Percentiles rank a stretch among this genome's conserved stretches.
phyloP scores from a whole-genome alignment of 2,888 invertebrate species.

The Gymnocheta viridis region DNA sequence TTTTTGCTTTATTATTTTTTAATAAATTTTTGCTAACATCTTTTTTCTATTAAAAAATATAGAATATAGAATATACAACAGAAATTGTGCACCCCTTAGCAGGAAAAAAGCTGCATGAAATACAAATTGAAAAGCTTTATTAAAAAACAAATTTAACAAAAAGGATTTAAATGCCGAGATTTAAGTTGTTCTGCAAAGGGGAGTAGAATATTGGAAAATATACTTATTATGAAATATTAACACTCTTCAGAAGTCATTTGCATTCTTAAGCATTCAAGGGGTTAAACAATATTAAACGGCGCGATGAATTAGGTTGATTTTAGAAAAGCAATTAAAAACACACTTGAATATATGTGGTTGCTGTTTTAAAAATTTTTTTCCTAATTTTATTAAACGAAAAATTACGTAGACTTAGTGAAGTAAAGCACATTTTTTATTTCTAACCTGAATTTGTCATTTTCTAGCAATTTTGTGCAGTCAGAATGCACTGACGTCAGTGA shows the following conservation, averaged over 20 bases:
- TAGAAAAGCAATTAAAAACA: background rate
- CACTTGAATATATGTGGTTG: background rate
- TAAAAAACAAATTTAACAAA: background rate
- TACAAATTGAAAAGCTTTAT: constrained; percentile 44
- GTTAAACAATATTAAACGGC: background rate
- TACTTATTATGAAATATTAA: constrained; percentile 46
- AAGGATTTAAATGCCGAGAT: constrained; percentile 24
- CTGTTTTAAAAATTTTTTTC: background rate
- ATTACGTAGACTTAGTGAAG: too few relatives aligned
- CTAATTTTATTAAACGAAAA: background rate
- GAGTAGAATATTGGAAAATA: constrained; percentile 2
- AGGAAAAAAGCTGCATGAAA: constrained; percentile 13
- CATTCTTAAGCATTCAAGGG: constrained; percentile 37
- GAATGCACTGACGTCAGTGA: background rate
- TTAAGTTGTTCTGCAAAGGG: background rate
- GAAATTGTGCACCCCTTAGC: constrained; percentile 9
- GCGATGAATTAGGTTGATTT: background rate
- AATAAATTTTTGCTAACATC: constrained; percentile 50
- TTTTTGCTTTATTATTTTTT: constrained; percentile 32
- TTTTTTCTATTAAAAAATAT: constrained; percentile 15
- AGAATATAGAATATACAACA: background rate
- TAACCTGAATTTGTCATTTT: background rate
- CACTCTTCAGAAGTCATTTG: constrained; percentile 52
- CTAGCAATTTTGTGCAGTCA: background rate
- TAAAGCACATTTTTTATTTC: too few relatives aligned